phyloP scores from a whole-genome alignment of 2,113 vertebrate species.

The Chelonoidis abingdonii region DNA sequence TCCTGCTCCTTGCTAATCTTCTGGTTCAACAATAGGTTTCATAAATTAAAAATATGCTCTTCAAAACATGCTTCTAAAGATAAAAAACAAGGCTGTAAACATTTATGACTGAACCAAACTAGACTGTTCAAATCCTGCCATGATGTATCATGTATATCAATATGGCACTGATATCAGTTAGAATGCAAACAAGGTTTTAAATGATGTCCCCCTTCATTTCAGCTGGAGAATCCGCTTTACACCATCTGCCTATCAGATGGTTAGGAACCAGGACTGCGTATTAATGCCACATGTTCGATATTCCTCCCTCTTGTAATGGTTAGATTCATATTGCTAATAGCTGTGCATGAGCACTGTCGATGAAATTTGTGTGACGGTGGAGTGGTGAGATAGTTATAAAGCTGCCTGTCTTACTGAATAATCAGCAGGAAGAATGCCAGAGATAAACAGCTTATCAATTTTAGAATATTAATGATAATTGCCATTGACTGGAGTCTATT shows the following conservation, averaged over 20 bases:
- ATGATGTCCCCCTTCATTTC: slow-evolving; percentile 97
- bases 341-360: slow-evolving; percentile 89
- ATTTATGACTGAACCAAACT: slow-evolving; percentile 92
- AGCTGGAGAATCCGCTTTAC: slow-evolving; percentile 91
- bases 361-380: slow-evolving; percentile 88
- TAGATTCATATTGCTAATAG: slow-evolving; percentile 92
- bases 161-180: slow-evolving; percentile 99
- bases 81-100: slow-evolving; percentile 91
- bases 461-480: slow-evolving; percentile 83
- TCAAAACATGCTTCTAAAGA: slow-evolving; percentile 85
- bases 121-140: slow-evolving; percentile 91
- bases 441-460: slow-evolving; percentile 84
- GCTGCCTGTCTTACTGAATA: slow-evolving; percentile 87
- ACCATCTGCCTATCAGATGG: slow-evolving; percentile 99
- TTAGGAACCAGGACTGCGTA: slow-evolving; percentile 91
- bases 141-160: slow-evolving; percentile 98
- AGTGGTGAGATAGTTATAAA: slow-evolving; percentile 92
- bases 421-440: slow-evolving; percentile 87
- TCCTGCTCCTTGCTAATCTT: slow-evolving; percentile 82
- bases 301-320: slow-evolving; percentile 87
- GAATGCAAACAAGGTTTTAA: slow-evolving; percentile 99
- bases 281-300: slow-evolving; percentile 96
- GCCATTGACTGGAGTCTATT: slow-evolving; percentile 68
- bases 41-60: slow-evolving; percentile 87
- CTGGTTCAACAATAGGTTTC: slow-evolving; percentile 85